Percentiles rank a stretch among this genome's conserved stretches.
Conservation (phyloP, 2,797 vertebrate species). For the Labeo calbasu region DNA sequence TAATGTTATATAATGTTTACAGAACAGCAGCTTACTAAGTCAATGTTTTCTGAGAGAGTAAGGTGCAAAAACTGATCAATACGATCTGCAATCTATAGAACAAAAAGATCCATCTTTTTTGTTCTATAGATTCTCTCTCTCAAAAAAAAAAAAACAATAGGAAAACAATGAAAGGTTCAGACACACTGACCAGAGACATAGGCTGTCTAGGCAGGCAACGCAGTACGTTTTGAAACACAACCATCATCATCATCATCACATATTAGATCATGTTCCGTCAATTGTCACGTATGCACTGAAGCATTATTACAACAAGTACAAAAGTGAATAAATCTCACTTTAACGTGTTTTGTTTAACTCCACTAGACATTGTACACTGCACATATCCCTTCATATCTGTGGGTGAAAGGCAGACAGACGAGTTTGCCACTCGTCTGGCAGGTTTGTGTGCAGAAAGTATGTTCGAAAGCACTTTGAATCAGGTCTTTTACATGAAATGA, state of each 20-base stretch:
- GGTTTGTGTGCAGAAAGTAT: constrained; percentile 41
- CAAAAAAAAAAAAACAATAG: background rate
- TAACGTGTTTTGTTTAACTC: background rate
- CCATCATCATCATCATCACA: background rate
- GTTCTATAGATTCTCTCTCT: no score
- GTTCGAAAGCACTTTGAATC: constrained; percentile 11
- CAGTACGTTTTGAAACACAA: background rate
- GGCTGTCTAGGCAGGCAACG: background rate
- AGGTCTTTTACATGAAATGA: background rate
- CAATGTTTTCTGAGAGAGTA: no score
- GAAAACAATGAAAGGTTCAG: background rate
- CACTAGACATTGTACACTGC: background rate
- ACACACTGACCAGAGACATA: constrained; percentile 6
- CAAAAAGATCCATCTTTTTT: background rate
- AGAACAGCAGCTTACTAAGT: background rate
- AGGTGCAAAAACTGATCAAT: background rate
- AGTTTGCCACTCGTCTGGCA: constrained; percentile 47
- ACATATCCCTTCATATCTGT: background rate
- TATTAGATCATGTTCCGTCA: background rate
- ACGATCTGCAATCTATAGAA: background rate
- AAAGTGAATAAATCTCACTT: background rate
- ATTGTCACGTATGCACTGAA: background rate
- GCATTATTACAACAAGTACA: background rate
- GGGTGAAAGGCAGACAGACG: constrained; percentile 48
- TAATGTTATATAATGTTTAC: background rate